phyloP scores from a whole-genome alignment of 1,140 invertebrate genomes.

The Drosophila punjabiensis region DNA sequence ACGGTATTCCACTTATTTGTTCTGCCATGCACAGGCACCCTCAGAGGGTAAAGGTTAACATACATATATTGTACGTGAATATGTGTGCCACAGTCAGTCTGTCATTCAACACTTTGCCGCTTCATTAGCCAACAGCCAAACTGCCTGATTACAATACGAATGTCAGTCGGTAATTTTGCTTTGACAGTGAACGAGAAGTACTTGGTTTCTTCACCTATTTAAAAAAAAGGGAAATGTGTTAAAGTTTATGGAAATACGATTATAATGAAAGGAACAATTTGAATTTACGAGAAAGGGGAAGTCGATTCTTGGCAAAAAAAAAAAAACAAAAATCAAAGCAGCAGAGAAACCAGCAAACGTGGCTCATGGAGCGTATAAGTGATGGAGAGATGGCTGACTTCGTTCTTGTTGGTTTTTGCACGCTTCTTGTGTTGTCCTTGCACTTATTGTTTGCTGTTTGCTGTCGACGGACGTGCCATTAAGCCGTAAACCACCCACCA shows the following conservation, averaged over 20 bases:
- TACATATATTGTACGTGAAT: constrained; percentile 3
- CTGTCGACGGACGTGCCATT: constrained; percentile 47
- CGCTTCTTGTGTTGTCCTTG: constrained; percentile 47
- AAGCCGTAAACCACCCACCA: constrained; percentile 8
- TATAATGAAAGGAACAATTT: neutral
- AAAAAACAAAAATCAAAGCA: constrained; percentile 1
- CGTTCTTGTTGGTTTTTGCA: constrained; percentile 48
- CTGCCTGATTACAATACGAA: constrained; percentile 49
- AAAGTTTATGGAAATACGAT: neutral
- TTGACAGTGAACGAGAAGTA: neutral
- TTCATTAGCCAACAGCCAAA: constrained; percentile 55
- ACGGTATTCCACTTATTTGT: constrained; percentile 42
- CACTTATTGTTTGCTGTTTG: constrained; percentile 26
- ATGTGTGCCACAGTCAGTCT: constrained; percentile 13
- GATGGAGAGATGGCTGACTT: constrained; percentile 34
- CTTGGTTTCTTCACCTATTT: neutral
- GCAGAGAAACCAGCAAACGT: neutral
- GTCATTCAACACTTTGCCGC: constrained; percentile 71
- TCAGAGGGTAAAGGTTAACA: neutral
- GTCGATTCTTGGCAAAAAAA: neutral
- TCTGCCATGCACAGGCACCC: constrained; percentile 36
- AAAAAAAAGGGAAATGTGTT: neutral
- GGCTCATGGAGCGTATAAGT: constrained; percentile 45
- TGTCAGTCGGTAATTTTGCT: constrained; percentile 20
- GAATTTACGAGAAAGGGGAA: neutral